Conservation (phyloP, 1,140 invertebrate genomes). For the Drosophila arawakana region DNA sequence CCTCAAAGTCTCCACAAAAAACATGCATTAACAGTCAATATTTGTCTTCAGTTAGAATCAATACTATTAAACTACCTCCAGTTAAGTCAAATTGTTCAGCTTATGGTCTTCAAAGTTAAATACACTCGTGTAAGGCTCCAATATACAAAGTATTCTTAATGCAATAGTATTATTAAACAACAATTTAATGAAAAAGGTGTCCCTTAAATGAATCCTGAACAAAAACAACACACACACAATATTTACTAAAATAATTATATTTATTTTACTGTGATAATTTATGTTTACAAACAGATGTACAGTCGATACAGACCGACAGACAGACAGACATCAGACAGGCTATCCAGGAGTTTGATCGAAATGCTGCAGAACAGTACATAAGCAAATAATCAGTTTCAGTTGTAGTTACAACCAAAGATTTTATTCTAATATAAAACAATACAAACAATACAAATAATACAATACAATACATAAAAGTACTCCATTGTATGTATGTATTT, state of each 20-base stretch:
- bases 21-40: no score
- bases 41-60: neutral
- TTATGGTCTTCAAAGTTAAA: neutral
- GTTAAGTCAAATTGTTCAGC: neutral
- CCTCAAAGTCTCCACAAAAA: no score
- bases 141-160: conserved; percentile 28
- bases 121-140: conserved; percentile 13
- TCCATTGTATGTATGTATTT: conserved; percentile 10
- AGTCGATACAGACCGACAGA: conserved; percentile 1
- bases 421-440: conserved; percentile 53
- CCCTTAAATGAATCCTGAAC: conserved; percentile 56
- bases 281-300: conserved; percentile 54
- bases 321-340: conserved; percentile 13
- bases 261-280: conserved; percentile 82
- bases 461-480: conserved; percentile 15
- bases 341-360: conserved; percentile 26
- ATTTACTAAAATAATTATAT: conserved; percentile 60
- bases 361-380: conserved; percentile 57
- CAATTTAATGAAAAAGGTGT: neutral
- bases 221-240: conserved; percentile 47
- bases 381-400: conserved; percentile 58
- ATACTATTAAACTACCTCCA: conserved; percentile 21
- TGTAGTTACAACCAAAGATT: conserved; percentile 78
- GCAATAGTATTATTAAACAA: conserved; percentile 46
- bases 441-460: conserved; percentile 20